A percentile compares a stretch with the other conserved stretches of the same genome.
phyloP scores from a whole-genome alignment of 35 echinoderm and acorn worm species.

The Diadema setosum region DNA sequence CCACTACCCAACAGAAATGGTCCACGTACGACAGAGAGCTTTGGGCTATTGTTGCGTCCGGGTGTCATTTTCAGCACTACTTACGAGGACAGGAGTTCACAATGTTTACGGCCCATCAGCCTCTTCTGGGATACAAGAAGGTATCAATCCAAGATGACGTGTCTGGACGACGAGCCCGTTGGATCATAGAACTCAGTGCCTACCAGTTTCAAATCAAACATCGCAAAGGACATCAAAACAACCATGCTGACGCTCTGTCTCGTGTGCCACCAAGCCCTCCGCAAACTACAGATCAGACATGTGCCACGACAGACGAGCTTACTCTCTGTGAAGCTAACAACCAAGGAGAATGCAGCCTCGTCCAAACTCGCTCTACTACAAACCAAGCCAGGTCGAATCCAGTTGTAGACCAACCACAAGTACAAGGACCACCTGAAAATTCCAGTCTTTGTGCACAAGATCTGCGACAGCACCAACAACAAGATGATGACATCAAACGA shows the following conservation, averaged over 20 bases:
- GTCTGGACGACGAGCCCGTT: conserved; percentile 16
- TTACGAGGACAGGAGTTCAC: neutral
- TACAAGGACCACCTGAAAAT: neutral
- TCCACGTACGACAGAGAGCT: no score
- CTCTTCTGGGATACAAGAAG: neutral
- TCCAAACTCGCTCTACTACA: no score
- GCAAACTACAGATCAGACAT: neutral
- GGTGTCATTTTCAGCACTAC: conserved; percentile 32
- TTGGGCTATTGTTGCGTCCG: conserved; percentile 37
- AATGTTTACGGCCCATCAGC: conserved; percentile 37
- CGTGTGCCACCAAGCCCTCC: no score
- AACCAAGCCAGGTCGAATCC: neutral
- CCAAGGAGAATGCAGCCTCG: neutral
- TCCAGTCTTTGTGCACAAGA: neutral
- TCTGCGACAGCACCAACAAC: neutral
- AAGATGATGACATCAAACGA: neutral
- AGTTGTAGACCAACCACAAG: neutral
- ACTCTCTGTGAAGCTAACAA: no score
- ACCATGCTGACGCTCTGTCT: neutral
- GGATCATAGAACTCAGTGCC: neutral
- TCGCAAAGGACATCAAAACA: neutral
- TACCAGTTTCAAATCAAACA: conserved; percentile 10
- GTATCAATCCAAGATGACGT: neutral
- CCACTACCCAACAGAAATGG: no score
- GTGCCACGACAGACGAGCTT: neutral